A percentile compares a stretch with the other conserved stretches of the same genome.
phyloP scores from a whole-genome alignment of 2,797 vertebrate genomes.

The Merluccius polli region DNA sequence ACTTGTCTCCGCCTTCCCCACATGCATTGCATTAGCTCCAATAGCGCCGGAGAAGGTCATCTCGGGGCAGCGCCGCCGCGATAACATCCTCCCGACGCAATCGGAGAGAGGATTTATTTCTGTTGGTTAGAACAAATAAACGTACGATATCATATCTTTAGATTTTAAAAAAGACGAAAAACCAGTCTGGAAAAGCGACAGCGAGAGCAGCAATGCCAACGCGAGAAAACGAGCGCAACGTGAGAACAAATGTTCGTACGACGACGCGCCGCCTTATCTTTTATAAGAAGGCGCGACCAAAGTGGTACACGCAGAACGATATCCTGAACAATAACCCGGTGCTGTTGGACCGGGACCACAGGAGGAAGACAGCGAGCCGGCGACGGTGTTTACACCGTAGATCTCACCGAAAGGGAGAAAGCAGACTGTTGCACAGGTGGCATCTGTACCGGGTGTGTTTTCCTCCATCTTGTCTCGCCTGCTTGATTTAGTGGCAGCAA shows the following conservation, averaged over 20 bases:
- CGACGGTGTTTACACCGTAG: background rate
- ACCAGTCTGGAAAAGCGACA: background rate
- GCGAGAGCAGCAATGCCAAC: too few species aligned
- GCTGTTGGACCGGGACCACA: background rate
- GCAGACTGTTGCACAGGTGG: conserved; percentile 42
- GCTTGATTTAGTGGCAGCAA: conserved; percentile 49
- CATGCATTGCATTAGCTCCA: conserved; percentile 30
- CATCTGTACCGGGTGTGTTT: conserved; percentile 42
- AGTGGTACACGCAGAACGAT: background rate
- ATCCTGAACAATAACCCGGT: background rate
- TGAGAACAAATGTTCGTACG: background rate
- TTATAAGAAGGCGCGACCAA: background rate
- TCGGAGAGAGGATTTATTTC: too few species aligned
- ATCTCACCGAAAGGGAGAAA: conserved; percentile 13
- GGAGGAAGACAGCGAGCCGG: background rate
- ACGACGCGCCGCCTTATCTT: background rate
- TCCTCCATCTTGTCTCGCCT: conserved; percentile 40
- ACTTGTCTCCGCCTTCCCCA: conserved; percentile 16
- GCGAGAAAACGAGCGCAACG: background rate
- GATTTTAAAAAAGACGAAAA: background rate
- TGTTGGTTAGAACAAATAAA: background rate
- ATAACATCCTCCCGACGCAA: conserved; percentile 14
- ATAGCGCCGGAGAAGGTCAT: conserved; percentile 37
- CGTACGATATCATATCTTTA: background rate
- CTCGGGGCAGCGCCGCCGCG: conserved; percentile 22